Base-by-base conservation (phyloP, 2,113 vertebrate species). In the Dromaius novaehollandiae region DNA sequence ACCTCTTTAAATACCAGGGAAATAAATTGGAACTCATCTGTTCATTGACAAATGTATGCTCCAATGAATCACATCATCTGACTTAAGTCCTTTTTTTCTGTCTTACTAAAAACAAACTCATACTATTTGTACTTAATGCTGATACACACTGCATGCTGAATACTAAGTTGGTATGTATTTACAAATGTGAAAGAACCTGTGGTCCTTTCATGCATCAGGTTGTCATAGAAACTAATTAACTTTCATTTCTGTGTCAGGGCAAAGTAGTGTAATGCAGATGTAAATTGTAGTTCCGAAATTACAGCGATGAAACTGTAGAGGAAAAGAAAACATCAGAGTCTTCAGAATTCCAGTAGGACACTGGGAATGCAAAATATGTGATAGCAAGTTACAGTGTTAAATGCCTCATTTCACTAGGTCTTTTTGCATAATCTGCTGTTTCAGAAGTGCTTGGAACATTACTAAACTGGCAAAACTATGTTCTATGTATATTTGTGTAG, bases 221-320 rank as follows among this genome's bases (percentile, higher is more conserved):
- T 97, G 81, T 97, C 97, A 98, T 98, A 98, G 97, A 98, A 98
- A 98, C 98, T 97, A 98, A 98, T 98, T 98, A 98, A 98, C 96
- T 98, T 98, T 98, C 97, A 97, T 98, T 98, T 97, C 94, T 97
- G 76, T 97, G 97, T 98, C 97, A 97, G 97, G 91, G 89, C 93
- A 97, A 97, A 97, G 95, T 95, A 95, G 90, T 93, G 82, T 86
- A 92, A 97, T 96, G 88, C 92, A 97, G 97, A 97, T 97, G 94
- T 97, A 98, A 98, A 97, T 94, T 97, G 96, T 97, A 97, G 95
- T 97, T 96, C 95, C 95, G 85, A 95, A 98, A 98, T 98, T 95
- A 95, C 88, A 56, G 25, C 12, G 78, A 97, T 94, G 94, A 96
- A 98, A 97, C 71, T 82, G 61, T 81, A 76, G 73, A 92, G 89